A percentile compares a stretch with the other conserved stretches of the same genome.
These are phyloP conservation scores for Patella pellucida DNA, from an alignment of 2,888 invertebrate species.

Conservation along the genomic window DNA sequence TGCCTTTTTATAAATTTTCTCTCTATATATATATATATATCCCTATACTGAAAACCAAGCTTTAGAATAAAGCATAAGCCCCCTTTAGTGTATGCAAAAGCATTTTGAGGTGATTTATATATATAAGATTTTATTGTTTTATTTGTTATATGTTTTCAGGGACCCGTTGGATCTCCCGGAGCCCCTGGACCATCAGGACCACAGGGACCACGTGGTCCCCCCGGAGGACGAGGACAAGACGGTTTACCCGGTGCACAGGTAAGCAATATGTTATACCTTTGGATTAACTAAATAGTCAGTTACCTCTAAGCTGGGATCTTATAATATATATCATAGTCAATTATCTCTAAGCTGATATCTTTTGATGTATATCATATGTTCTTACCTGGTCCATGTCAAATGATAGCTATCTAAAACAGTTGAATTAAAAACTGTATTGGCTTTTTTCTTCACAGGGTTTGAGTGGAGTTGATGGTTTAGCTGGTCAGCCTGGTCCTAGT, in stretches of 20 bases:
- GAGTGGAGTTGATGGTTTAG: constrained; percentile 73
- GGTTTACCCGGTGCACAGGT: constrained; percentile 53
- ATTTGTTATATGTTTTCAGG: constrained; percentile 40
- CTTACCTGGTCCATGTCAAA: no score
- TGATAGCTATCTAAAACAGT: no score
- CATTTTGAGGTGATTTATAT: background rate
- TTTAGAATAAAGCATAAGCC: no score
- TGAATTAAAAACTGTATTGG: background rate
- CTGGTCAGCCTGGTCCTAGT: constrained; percentile 80
- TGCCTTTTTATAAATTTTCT: no score
- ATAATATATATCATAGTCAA: no score
- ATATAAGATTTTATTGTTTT: background rate
- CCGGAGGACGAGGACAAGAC: constrained; percentile 55
- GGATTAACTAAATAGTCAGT: background rate
- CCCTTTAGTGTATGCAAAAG: background rate
- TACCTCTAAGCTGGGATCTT: no score
- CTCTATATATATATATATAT: no score
- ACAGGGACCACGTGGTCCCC: constrained; percentile 53
- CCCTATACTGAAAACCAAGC: no score
- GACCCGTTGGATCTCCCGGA: constrained; percentile 64
- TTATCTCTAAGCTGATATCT: no score
- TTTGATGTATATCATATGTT: no score
- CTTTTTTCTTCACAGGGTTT: constrained; percentile 42
- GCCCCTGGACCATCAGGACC: constrained; percentile 46
- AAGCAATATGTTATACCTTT: constrained; percentile 23